Base-by-base conservation (phyloP, 2,888 invertebrate genomes). In the Glaucopsyche alexis region DNA sequence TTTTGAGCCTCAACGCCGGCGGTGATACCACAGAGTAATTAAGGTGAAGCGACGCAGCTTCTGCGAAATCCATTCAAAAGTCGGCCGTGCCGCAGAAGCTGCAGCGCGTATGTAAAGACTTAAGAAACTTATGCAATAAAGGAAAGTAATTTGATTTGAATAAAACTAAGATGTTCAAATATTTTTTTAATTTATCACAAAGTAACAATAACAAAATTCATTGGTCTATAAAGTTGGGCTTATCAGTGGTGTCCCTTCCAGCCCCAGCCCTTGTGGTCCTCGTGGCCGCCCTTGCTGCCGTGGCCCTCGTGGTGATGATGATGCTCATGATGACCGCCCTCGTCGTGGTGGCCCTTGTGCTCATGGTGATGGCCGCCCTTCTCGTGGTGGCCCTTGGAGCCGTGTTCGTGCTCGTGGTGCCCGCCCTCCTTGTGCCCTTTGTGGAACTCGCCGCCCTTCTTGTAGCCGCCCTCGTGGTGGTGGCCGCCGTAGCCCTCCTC, bases 371-470 rank as follows among this genome's bases (percentile, higher is more conserved):
- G 96, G 74, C 95, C 95, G 14, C 97, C 97, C 82, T 97, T 95
- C 81, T 96, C 95, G 81, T 95, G 94, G 81, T 95, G 94, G 4
- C 96, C 96, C 83, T 97, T 96, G 85, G 96, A 95, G 65, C 96
- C 96, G 76, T 96, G 94, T 81, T 96, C 95, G 80, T 96, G 95
- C 81, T 96, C 96, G 80, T 96, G 95, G 83, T 95, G 95, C 13
- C 95, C 96, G 71, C 95, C 95, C 78, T 96, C 94, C 80, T 96
- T 95, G 84, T 96, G 96, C 9, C 96, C 96, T 79, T 96, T 96
- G 87, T 97, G 96, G 88, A 96, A 95, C 84, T 96, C 95, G 16
- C 96, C 96, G 71, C 97, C 97, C 87, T 97, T 95, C 86, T 96
- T 95, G 88, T 95, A 95, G 60, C 95, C 96, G 77, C 95, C 95